Percentiles rank a stretch among this genome's conserved stretches.
phyloP scores from a whole-genome alignment of 37 sponge, comb jelly and placozoan genomes.

The Ephydatia muelleri region DNA sequence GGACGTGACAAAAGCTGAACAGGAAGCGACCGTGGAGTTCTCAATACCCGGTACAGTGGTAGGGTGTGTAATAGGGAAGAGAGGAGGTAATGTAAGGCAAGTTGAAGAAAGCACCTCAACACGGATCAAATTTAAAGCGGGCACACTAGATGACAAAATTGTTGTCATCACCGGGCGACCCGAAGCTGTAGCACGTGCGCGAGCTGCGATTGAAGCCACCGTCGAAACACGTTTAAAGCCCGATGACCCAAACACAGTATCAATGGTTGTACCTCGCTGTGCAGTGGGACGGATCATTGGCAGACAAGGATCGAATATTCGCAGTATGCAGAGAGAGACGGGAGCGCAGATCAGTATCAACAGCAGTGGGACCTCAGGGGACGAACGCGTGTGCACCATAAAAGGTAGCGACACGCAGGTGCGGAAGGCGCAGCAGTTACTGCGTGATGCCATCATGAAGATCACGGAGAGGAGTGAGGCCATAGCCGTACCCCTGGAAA shows the following conservation, averaged over 20 bases:
- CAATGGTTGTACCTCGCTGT: conserved; percentile 6
- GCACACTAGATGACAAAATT: background rate
- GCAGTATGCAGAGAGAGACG: conserved; percentile 42
- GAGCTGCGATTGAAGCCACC: conserved; percentile 5
- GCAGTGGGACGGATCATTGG: conserved; percentile 51
- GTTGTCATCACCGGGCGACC: conserved; percentile 26
- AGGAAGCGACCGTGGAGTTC: conserved; percentile 26
- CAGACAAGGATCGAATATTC: conserved; percentile 33
- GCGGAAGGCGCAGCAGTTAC: background rate
- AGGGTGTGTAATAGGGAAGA: conserved; percentile 52
- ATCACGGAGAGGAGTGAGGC: background rate
- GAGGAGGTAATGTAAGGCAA: conserved; percentile 28
- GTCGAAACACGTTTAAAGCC: conserved; percentile 1
- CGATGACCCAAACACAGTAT: background rate
- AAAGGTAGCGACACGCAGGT: background rate
- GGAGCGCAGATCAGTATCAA: conserved; percentile 20
- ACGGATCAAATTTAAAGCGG: conserved; percentile 26
- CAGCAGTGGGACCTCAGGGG: background rate
- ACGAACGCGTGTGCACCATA: background rate
- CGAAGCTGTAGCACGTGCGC: conserved; percentile 26
- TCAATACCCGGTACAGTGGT: conserved; percentile 12
- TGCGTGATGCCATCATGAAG: background rate
- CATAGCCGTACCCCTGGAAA: background rate
- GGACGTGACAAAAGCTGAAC: background rate
- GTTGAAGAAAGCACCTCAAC: conserved; percentile 25